Base-by-base conservation (phyloP, 2,797 vertebrate species). In the Hozukius guyotensis region DNA sequence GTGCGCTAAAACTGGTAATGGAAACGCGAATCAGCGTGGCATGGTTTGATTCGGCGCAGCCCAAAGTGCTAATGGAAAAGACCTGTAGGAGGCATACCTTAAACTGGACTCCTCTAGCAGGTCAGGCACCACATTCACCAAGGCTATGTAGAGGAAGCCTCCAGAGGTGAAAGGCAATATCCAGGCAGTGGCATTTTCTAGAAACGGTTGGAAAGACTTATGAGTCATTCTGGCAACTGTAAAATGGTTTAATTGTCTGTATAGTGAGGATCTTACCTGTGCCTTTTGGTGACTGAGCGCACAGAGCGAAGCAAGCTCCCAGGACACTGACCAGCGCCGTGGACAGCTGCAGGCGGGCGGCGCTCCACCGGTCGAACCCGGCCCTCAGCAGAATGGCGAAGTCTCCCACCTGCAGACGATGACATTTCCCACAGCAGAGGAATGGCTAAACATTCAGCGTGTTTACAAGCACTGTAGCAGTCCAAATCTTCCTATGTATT, bases 301-400 rank as follows among this genome's bases (percentile, higher is more conserved):
- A 98, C 80, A 99, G 96, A 65, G 97, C 98, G 46, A 99, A 98
- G 86, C 96, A 96, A 42, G 98, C 96, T 13, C 99, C 99, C 46
- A 99, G 83, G 73, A 99, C 93, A 55, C 98, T 98, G 1, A 98
- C 97, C 77, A 99, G 88, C 0, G 99, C 98, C 0, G 99, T 99
- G 24, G 93, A 97, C 82, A 99, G 94, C 95, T 99, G 99, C 96
- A 99, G 96, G 85, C 97, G 97, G 75, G 98, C 98, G 2, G 99
- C 99, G 29, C 97, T 99, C 98, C 98, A 99, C 62, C 97, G 96
- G 92, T 99, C 98, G 87, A 99, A 99, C n/a, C 99, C 99, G 2
- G 99, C 98, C 76, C 98, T 96, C 84, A 99, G 96, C 64, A 99
- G 94, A 90, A 99, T 99, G 85, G 98, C 98, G 88, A 99, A 99